Evolutionary conservation across 35 echinoderm and acorn worm genomes (phyloP), one percentile per base, ranked within the genome.

Genomic region (Anneissia japonica): DNA sequence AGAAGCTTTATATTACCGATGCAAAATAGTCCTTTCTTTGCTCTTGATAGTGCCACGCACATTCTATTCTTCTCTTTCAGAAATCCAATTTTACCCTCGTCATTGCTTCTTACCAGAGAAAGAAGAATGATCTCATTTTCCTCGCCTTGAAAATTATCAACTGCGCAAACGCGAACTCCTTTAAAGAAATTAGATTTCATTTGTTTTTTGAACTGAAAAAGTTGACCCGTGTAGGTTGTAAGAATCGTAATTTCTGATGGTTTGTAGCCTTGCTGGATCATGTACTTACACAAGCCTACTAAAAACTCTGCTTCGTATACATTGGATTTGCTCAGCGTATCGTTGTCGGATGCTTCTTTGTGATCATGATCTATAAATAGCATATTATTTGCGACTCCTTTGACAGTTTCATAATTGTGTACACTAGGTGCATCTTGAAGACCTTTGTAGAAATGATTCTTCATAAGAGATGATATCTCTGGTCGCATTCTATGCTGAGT

Each of bases 51-150:
- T 11, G 95, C 95, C 74, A 98, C 95, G 37, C 95, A 98, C 14
- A 98, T 82, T 56, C 95, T 74, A 74, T 93, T 98, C 14, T 90
- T 86, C 7, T 78, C 87, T n/a, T 84, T 90, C 45, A 97, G 76
- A 76, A 97, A 97, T 4, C 95, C 95, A 80, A 91, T 93, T 17
- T 45, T 91, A 32, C 88, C 95, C 74, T 76, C 43, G 32, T 83
- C 35, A 35, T 98, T 94, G 76, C 95, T 98, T 36, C 95, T 85
- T 31, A 98, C 95, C 0, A 98, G 77, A 36, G 95, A 98, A 4
- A 98, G 73, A 10, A 98, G 88, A 38, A 98, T 98, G 21, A 98
- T 98, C 73, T 98, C 95, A 83, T 98, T 98, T 79, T 98, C 95
- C 45, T 98, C 95, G 40, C 95, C 95, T 87, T 93, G 92, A 46